phyloP scores from a whole-genome alignment of 1,140 invertebrate genomes.

The Trichonephila clavipes region DNA sequence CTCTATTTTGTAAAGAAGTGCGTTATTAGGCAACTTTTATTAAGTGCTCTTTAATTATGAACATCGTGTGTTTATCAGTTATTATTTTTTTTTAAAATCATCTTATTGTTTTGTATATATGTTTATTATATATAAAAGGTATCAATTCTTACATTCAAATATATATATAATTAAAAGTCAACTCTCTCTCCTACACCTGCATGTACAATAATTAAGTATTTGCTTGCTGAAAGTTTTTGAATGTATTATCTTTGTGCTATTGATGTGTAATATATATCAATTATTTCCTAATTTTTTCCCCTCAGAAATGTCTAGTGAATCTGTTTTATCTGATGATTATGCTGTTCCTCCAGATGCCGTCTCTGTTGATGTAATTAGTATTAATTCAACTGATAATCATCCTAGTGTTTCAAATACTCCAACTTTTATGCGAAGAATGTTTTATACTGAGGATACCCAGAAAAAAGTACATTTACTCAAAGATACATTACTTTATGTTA shows the following conservation, averaged over 20 bases:
- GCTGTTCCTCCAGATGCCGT: slow-evolving; percentile 96
- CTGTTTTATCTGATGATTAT: slow-evolving; percentile 96
- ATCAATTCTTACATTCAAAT: no score
- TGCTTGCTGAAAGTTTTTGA: not conserved
- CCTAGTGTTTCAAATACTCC: slow-evolving; percentile 49
- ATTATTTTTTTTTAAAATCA: no score
- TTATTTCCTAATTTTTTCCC: not conserved
- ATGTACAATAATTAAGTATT: no score
- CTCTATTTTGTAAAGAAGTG: no score
- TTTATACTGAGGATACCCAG: slow-evolving; percentile 34
- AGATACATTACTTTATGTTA: no score
- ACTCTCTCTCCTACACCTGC: no score
- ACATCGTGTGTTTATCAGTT: no score
- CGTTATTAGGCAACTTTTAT: no score
- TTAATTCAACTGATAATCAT: slow-evolving; percentile 79
- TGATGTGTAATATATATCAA: not conserved
- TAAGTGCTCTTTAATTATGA: no score
- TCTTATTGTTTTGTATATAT: no score
- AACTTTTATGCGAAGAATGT: slow-evolving; percentile 40
- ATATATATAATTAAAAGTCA: no score
- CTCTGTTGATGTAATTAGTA: slow-evolving; percentile 85
- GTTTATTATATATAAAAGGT: no score
- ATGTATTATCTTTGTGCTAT: not conserved
- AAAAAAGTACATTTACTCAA: slow-evolving; percentile 49
- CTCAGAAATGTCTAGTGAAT: slow-evolving; percentile 93